phyloP scores from a whole-genome alignment of 2,113 vertebrate species.

The Aptenodytes forsteri region DNA sequence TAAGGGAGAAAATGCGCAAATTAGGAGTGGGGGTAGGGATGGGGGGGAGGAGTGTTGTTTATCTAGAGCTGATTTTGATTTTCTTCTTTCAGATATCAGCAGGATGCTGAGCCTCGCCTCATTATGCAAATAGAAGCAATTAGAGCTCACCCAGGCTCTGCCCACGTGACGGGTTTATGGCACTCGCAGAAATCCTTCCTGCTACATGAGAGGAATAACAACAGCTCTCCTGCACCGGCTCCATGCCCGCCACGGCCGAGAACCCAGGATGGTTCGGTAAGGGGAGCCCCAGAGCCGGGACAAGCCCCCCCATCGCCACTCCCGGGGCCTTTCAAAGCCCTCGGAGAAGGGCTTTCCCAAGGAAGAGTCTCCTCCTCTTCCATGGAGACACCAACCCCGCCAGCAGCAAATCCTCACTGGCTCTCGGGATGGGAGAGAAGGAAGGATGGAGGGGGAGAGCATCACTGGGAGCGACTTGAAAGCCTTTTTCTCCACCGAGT shows the following conservation, averaged over 20 bases:
- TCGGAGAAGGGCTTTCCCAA: not conserved
- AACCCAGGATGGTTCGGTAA: not conserved
- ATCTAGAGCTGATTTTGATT: slow-evolving; percentile 44
- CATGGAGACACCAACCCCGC: not conserved
- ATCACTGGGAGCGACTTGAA: fast-evolving
- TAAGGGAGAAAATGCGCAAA: not conserved
- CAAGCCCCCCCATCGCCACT: not conserved
- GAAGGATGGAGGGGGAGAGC: not conserved
- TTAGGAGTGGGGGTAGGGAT: not conserved
- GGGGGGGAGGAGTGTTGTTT: not conserved
- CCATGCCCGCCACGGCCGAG: not conserved
- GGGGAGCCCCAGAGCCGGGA: not conserved
- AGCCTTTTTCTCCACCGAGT: not conserved
- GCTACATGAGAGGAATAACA: slow-evolving; percentile 63
- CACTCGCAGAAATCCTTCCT: slow-evolving; percentile 50
- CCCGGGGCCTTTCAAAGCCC: not conserved
- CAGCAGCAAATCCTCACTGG: fast-evolving
- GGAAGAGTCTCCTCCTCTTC: not conserved
- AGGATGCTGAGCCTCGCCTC: slow-evolving; percentile 59
- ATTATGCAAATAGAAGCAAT: slow-evolving; percentile 74
- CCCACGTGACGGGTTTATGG: slow-evolving; percentile 51
- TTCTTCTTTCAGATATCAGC: slow-evolving; percentile 56
- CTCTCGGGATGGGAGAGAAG: not conserved
- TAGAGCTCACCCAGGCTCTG: slow-evolving; percentile 64
- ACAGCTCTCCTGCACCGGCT: not conserved